A percentile compares a stretch with the other conserved stretches of the same genome.
phyloP scores from a whole-genome alignment of 2,113 vertebrate genomes.

The crab-eating macaque (Macaca fascicularis) region DNA sequence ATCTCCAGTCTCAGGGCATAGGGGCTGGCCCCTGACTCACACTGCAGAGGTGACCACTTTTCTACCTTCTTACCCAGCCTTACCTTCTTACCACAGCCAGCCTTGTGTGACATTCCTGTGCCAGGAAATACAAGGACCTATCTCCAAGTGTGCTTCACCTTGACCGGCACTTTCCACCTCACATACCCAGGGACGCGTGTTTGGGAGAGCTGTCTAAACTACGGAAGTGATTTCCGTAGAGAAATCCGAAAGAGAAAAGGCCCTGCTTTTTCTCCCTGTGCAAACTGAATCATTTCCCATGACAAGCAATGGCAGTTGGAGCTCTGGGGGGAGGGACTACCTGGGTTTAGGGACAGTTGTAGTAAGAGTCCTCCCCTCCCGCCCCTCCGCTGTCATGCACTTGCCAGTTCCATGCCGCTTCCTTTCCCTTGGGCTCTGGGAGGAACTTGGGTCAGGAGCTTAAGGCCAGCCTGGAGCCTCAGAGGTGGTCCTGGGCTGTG shows the following conservation, averaged over 20 bases:
- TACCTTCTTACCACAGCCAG: background rate
- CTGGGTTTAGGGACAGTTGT: background rate
- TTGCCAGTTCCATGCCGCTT: fast-evolving
- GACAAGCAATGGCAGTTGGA: background rate
- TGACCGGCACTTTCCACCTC: fast-evolving
- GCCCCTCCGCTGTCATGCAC: fast-evolving
- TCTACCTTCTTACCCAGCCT: background rate
- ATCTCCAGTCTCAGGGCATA: background rate
- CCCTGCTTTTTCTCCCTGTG: background rate
- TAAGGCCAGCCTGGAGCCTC: background rate
- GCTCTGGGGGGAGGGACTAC: background rate
- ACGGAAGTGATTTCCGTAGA: background rate
- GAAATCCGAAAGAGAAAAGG: too few relatives aligned
- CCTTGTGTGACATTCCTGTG: background rate
- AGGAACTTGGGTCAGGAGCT: background rate
- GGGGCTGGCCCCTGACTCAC: background rate
- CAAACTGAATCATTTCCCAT: background rate
- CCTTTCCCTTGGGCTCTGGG: background rate
- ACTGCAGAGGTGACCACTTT: background rate
- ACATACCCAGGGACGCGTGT: fast-evolving
- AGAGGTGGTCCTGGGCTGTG: background rate
- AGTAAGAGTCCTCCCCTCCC: background rate
- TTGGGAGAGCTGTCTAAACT: background rate
- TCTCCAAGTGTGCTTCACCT: background rate
- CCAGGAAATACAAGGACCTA: background rate